phyloP scores from a whole-genome alignment of 2,113 vertebrate species.

The Circaetus gallicus region DNA sequence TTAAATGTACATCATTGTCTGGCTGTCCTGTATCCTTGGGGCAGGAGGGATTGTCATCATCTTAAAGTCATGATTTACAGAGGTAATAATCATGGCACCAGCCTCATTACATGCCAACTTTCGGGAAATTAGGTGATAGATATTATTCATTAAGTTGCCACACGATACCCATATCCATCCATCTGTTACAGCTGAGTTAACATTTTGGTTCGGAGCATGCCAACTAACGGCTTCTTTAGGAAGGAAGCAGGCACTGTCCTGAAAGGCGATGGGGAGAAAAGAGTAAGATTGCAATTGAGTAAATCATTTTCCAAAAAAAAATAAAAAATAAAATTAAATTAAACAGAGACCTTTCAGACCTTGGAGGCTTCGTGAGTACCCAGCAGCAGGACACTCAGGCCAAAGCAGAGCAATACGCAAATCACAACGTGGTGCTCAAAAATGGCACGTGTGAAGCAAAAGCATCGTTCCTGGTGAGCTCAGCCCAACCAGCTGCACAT shows the following conservation, averaged over 20 bases:
- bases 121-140: slow-evolving; percentile 65
- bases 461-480: neutral
- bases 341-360: neutral
- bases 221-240: slow-evolving; percentile 10
- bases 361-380: neutral
- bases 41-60: slow-evolving; percentile 42
- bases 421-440: neutral
- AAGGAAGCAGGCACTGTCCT: neutral
- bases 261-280: neutral
- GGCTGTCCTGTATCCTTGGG: slow-evolving; percentile 30
- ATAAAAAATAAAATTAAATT: neutral
- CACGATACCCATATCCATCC: slow-evolving; percentile 45
- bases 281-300: neutral
- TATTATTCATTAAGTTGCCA: slow-evolving; percentile 69
- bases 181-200: slow-evolving; percentile 61
- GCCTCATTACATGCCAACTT: slow-evolving; percentile 59
- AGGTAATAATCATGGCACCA: slow-evolving; percentile 61
- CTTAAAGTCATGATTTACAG: slow-evolving; percentile 64
- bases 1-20: slow-evolving; percentile 54
- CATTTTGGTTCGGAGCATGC: neutral
- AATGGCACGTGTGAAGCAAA: neutral
- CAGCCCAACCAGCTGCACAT: neutral
- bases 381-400: neutral
- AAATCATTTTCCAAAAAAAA: neutral
- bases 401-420: neutral